phyloP scores from a whole-genome alignment of 2,888 invertebrate genomes.

The Leptinotarsa haldemani region DNA sequence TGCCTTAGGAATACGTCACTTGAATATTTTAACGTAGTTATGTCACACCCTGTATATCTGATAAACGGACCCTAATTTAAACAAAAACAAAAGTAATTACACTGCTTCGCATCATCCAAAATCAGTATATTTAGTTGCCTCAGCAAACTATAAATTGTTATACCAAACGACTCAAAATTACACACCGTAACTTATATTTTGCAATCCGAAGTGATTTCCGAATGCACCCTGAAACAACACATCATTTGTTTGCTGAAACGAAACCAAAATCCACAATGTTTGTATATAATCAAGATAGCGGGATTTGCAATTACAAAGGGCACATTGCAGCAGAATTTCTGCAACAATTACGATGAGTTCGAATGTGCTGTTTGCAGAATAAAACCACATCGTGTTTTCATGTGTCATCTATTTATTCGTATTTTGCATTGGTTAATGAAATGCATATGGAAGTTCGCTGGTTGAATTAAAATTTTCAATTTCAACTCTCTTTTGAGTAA shows the following conservation, averaged over 20 bases:
- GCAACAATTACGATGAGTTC: conserved; percentile 28
- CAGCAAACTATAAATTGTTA: not conserved
- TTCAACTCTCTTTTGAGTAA: no score
- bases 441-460: not conserved
- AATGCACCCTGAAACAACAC: conserved; percentile 29
- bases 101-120: not conserved
- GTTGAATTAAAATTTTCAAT: no score
- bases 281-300: conserved; percentile 39
- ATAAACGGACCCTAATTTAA: no score
- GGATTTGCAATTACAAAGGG: conserved; percentile 34
- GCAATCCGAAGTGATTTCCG: conserved; percentile 10
- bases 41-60: no score
- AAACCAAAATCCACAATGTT: conserved; percentile 39
- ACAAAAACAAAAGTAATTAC: no score
- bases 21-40: no score
- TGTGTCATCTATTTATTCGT: conserved; percentile 9
- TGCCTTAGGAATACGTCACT: no score
- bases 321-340: conserved; percentile 38
- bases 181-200: not conserved
- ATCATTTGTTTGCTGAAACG: conserved; percentile 31
- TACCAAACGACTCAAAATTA: not conserved
- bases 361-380: conserved; percentile 25
- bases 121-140: not conserved
- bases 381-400: conserved; percentile 28
- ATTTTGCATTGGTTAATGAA: not conserved